A percentile compares a stretch with the other conserved stretches of the same genome.
Evolutionary conservation across 2,113 vertebrate genomes (phyloP).

Genomic region (Tyrannus savana): DNA sequence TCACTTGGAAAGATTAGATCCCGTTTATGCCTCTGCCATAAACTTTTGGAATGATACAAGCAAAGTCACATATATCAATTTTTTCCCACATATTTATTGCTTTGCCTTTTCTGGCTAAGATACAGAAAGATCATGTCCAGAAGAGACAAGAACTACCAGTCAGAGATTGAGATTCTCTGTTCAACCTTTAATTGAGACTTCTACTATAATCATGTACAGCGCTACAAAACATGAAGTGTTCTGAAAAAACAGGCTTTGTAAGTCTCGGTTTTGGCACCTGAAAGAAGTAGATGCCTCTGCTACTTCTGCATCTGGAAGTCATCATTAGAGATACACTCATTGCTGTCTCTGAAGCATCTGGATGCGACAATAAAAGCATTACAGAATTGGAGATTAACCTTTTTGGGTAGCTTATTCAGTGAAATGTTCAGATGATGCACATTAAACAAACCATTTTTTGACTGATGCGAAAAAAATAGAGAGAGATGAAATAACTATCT

Average conservation of each 20-base stretch:
- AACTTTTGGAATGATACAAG: not conserved
- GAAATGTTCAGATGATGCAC: constrained; percentile 8
- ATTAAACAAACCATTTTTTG: constrained; percentile 19
- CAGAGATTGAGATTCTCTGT: not conserved
- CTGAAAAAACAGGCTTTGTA: not conserved
- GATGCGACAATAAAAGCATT: constrained; percentile 14
- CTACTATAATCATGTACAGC: not conserved
- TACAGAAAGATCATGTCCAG: not conserved
- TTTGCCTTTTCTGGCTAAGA: not conserved
- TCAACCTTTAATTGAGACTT: not conserved
- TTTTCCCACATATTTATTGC: not conserved
- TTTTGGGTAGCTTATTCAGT: constrained; percentile 4
- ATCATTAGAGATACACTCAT: not conserved
- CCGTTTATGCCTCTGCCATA: not conserved
- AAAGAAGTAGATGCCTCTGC: not conserved
- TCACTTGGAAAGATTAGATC: not conserved
- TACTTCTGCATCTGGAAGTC: not conserved
- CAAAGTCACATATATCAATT: not conserved
- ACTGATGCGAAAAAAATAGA: not conserved
- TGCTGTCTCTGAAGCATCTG: not conserved
- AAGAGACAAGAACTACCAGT: not conserved
- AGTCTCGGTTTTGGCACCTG: constrained; percentile 12
- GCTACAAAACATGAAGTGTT: not conserved
- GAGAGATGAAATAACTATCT: not conserved
- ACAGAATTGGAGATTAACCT: not conserved